These are phyloP conservation scores for Tichodroma muraria DNA, from an alignment of 2,113 vertebrate genomes.

Conservation along the genomic window DNA sequence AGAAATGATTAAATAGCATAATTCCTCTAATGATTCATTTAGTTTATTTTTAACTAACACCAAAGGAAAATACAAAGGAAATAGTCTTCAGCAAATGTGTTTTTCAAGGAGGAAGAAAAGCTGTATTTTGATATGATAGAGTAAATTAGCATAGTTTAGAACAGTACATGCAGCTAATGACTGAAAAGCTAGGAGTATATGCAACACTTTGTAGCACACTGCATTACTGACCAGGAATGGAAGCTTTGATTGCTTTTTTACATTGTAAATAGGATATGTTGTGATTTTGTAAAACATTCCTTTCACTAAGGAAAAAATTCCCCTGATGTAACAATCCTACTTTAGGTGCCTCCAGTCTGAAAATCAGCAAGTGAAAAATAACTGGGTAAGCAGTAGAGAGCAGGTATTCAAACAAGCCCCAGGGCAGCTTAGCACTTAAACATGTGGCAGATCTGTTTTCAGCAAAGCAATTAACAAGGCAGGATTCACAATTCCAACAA, in stretches of 20 bases:
- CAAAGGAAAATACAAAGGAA: constrained; percentile 33
- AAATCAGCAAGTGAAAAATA: neutral
- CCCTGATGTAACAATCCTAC: neutral
- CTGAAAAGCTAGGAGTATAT: neutral
- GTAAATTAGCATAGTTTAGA: neutral
- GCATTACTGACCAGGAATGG: neutral
- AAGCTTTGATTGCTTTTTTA: neutral
- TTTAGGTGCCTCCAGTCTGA: neutral
- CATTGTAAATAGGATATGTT: neutral
- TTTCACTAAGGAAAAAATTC: neutral
- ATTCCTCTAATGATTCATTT: constrained; percentile 33
- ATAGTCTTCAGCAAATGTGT: neutral
- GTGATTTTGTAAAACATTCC: neutral
- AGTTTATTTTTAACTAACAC: constrained; percentile 50
- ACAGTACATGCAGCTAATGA: neutral
- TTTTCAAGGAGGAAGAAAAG: neutral
- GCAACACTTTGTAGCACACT: neutral
- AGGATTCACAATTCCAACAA: neutral
- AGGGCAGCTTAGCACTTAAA: constrained; percentile 15
- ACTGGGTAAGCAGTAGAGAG: neutral
- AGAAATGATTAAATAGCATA: constrained; percentile 14
- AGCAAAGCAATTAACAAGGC: constrained; percentile 11
- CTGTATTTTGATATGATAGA: neutral
- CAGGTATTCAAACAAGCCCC: constrained; percentile 43
- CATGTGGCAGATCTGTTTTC: constrained; percentile 8